Base-by-base conservation (phyloP, 2,888 invertebrate species). In the Tetramorium bicarinatum region DNA sequence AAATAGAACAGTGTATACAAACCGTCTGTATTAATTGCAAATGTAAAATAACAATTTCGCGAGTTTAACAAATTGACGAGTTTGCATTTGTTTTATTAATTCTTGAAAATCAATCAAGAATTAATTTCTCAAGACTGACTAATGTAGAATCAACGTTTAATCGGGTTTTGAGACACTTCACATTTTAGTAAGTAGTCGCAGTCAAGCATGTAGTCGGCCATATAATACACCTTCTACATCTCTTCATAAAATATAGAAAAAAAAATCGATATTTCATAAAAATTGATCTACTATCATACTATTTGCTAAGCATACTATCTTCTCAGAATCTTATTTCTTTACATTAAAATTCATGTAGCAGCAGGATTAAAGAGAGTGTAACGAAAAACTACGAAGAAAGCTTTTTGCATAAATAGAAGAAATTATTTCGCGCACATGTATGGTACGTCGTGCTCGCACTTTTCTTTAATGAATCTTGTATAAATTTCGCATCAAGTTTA, bases 391-490 rank as follows among this genome's bases (percentile, higher is more conserved):
- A 56, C 3, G 4, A 15, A 2, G 21, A 6, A 21, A 52, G 4
- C 2, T 52, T 52, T 52, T 52, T 52, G 1, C 9, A 54, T 11
- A 52, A 52, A 3, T 49, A 69, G 21, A 13, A 34, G 3, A n/a
- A 52, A 52, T 71, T 71, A 52, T 72, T 56, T 38, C 21, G 3
- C 9, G 18, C 11, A 6, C 34, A 21, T 29, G 18, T 18, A 18
- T 15, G 18, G 13, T 34, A 34, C 8, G 8, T 21, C 34, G 15
- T 21, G 2, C 25, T 34, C 13, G n/a, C 15, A 21, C n/a, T 52
- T 71, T 38, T 21, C 15, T 18, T 25, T 72, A 18, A 72, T 13
- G 13, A 41, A 64, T 59, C n/a, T 64, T 59, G 21, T 72, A 18
- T 41, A 72, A 72, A 56, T 72, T 18, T 72, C 11, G 41, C 15